These are phyloP conservation scores for Cryptus viduatorius DNA, from an alignment of 2,888 invertebrate genomes.

Conservation along the genomic window DNA sequence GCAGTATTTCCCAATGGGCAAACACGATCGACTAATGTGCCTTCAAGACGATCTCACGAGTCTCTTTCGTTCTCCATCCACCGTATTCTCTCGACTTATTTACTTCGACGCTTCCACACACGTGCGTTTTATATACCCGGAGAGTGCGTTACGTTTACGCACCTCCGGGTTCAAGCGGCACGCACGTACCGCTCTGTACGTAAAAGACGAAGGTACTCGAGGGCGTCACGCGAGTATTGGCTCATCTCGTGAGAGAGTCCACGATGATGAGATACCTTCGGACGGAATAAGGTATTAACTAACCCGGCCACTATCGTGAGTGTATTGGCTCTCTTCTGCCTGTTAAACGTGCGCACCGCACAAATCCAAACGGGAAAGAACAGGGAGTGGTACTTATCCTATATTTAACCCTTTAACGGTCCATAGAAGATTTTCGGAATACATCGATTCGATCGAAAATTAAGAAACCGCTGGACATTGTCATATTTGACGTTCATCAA, in stretches of 20 bases:
- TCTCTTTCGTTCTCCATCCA: neutral
- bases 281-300: slow-evolving; percentile 45
- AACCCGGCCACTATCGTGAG: neutral
- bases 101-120: neutral
- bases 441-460: neutral
- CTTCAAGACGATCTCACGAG: slow-evolving; percentile 55
- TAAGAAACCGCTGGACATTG: too few species aligned
- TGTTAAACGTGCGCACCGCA: neutral
- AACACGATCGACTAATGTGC: slow-evolving; percentile 65
- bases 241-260: slow-evolving; percentile 45
- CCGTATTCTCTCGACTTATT: neutral
- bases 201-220: slow-evolving; percentile 38
- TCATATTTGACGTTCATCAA: too few species aligned
- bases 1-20: slow-evolving; percentile 60
- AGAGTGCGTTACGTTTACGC: slow-evolving; percentile 16
- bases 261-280: slow-evolving; percentile 40
- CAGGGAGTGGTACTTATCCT: neutral
- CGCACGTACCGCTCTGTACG: slow-evolving; percentile 29
- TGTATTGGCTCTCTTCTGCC: neutral
- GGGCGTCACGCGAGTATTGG: slow-evolving; percentile 55
- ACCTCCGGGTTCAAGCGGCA: slow-evolving; percentile 41
- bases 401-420: neutral
- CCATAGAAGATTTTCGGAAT: neutral
- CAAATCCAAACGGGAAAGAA: neutral
- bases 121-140: slow-evolving; percentile 4